Evolutionary conservation across 2,888 invertebrate species (phyloP), one percentile per base, ranked within the genome.

Genomic region (Ochropleura leucogaster): DNA sequence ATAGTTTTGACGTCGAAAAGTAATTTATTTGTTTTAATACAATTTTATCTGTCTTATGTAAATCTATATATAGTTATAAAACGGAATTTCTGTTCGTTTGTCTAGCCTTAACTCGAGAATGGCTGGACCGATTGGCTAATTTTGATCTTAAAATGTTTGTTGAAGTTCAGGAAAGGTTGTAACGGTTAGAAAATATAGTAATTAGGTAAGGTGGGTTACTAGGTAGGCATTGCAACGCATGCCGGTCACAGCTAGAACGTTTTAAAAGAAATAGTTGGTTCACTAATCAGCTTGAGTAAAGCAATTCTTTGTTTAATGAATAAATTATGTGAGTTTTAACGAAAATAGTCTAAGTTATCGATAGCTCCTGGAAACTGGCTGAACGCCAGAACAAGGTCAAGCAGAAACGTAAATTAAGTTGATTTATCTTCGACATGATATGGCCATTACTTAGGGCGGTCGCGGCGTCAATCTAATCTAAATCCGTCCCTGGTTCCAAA

Each of bases 401-500:
- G 20, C 9, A 55, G 51, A 73, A 77, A 47, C 16, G 69, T 68
- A 44, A 77, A 84, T 75, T 79, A 82, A 60, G 49, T 55, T 82
- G 77, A 86, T 85, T 86, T 87, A 87, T 77, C 59, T 80, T 76
- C 65, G 78, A 77, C 66, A 79, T 80, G 77, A 83, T 79, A 83
- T 83, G 59, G 79, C 74, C 62, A 83, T 81, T 79, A 85, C 66
- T 75, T 77, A 84, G 62, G 68, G 46, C 63, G 74, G 69, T 68
- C 63, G 40, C 9, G 62, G 60, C 63, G 65, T 69, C 76, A 84
- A 71, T 77, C 82, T 86, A 74, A 87, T 84, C 86, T 80, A 84
- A 88, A 87, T 90, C 85, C 87, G 87, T 82, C 85, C 87, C 90
- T 91, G 92, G 85, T 72, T 86, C 85, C 86, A 89, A 91, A 94